Conservation (phyloP, 2,113 vertebrate genomes). For the Ranitomeya variabilis region DNA sequence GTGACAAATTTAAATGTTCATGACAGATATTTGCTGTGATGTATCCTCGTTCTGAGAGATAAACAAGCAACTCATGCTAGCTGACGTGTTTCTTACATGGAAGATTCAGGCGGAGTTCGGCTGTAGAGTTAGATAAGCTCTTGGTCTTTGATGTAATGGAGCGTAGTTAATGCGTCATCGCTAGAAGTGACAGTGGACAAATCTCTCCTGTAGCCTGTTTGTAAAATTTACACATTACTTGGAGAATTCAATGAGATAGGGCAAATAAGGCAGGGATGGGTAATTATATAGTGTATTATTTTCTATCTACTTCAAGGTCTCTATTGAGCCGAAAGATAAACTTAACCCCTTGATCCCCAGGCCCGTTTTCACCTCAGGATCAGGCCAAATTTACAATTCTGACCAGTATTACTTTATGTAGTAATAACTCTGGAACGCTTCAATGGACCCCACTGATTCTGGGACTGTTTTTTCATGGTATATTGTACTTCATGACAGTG, state of each 20-base stretch:
- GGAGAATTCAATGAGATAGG: not conserved
- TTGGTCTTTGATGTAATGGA: not conserved
- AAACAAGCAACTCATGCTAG: slow-evolving; percentile 18
- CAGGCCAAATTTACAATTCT: too few species aligned
- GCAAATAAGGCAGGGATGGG: not conserved
- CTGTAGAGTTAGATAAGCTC: slow-evolving; percentile 25
- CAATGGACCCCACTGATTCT: too few species aligned
- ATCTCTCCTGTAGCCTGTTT: not conserved
- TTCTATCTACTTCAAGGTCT: too few species aligned
- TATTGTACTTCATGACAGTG: too few species aligned
- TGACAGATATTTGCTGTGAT: not conserved
- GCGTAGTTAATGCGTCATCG: not conserved
- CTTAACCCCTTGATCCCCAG: too few species aligned
- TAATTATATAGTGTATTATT: too few species aligned
- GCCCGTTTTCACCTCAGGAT: too few species aligned
- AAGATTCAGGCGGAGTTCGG: slow-evolving; percentile 16
- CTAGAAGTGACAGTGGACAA: not conserved
- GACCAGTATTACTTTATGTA: too few species aligned
- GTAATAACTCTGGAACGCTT: too few species aligned
- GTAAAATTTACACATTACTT: not conserved
- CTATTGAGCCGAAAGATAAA: too few species aligned
- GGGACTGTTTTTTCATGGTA: too few species aligned
- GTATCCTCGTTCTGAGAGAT: not conserved
- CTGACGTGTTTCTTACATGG: not conserved
- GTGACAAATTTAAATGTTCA: not conserved